Conservation (phyloP, 2,888 invertebrate species). For the Baronia brevicornis region DNA sequence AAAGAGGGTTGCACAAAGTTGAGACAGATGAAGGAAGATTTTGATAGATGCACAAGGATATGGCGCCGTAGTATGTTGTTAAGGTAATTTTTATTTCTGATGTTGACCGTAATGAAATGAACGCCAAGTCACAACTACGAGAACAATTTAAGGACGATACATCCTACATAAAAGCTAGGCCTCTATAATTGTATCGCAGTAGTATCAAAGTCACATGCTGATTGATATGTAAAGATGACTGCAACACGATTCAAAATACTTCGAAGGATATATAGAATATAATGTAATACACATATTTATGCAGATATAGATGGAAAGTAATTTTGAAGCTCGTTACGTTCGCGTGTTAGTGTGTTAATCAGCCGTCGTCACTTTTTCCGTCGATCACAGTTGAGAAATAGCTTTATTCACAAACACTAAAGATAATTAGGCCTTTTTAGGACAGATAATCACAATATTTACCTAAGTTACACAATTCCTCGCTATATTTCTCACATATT, state of each 20-base stretch:
- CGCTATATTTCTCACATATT: conserved; percentile 30
- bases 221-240: conserved; percentile 72
- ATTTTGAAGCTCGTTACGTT: conserved; percentile 32
- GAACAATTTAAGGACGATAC: conserved; percentile 46
- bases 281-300: too few species aligned
- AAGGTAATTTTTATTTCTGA: too few species aligned
- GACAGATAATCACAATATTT: conserved; percentile 70
- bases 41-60: too few species aligned
- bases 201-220: conserved; percentile 70
- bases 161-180: conserved; percentile 41
- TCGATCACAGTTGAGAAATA: conserved; percentile 60
- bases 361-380: conserved; percentile 31
- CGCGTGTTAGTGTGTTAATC: conserved; percentile 23
- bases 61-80: too few species aligned
- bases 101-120: conserved; percentile 50
- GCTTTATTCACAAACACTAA: conserved; percentile 67
- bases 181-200: conserved; percentile 48
- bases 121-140: conserved; percentile 56
- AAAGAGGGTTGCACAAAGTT: too few species aligned
- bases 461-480: conserved; percentile 59
- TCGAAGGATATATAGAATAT: too few species aligned
- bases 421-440: conserved; percentile 74
- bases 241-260: conserved; percentile 60
- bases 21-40: too few species aligned
- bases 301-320: too few species aligned